Evolutionary conservation across 2,888 invertebrate species (phyloP).

Genomic region (Bimastos eiseni): DNA sequence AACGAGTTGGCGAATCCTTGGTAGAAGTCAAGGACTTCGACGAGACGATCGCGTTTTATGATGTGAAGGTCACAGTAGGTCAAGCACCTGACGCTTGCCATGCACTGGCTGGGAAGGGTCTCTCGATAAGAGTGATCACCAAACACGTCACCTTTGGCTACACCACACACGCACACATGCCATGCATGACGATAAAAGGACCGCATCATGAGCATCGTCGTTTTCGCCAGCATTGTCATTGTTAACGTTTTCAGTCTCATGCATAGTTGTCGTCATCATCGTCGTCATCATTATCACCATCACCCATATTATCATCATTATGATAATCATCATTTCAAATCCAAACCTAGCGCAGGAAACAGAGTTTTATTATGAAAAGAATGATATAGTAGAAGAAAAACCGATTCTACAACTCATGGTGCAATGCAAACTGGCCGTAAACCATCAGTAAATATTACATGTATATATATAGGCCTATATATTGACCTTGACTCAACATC

Average conservation of each 20-base stretch:
- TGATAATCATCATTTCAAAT: background rate
- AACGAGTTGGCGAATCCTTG: conserved; percentile 99
- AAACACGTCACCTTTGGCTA: conserved; percentile 97
- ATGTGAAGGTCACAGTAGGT: conserved; percentile 99
- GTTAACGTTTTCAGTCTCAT: background rate
- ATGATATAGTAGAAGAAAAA: too few species aligned
- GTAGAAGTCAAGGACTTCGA: conserved; percentile 93
- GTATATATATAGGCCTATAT: too few species aligned
- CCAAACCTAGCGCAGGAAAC: too few species aligned
- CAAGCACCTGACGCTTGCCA: conserved; percentile 96
- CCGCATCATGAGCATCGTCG: conserved; percentile 28
- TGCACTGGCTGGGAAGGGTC: conserved; percentile 92
- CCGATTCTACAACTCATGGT: background rate
- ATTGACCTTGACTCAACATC: too few species aligned
- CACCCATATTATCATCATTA: background rate
- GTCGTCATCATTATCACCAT: background rate
- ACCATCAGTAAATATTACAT: too few species aligned
- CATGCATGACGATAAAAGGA: background rate
- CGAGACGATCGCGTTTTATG: conserved; percentile 87
- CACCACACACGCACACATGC: background rate
- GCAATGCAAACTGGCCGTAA: too few species aligned
- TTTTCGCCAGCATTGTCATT: conserved; percentile 19
- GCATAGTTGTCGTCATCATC: conserved; percentile 18
- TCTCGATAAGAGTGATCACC: conserved; percentile 98
- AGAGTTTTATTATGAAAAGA: too few species aligned